Conservation (phyloP, 2,797 vertebrate species). For the Nothura maculosa region DNA sequence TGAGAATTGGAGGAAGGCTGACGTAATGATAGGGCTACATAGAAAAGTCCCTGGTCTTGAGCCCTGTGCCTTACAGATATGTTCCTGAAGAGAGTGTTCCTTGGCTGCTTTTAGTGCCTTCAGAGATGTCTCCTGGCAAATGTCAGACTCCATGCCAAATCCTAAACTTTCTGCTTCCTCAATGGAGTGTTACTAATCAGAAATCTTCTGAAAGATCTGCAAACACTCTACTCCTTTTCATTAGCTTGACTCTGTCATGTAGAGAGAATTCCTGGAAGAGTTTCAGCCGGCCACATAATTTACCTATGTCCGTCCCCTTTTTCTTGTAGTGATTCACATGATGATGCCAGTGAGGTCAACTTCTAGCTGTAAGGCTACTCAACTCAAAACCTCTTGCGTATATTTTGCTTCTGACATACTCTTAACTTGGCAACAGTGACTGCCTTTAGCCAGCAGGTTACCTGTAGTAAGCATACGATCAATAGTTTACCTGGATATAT, state of each 20-base stretch:
- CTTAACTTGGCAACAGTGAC: neutral
- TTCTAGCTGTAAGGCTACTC: neutral
- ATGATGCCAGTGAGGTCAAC: neutral
- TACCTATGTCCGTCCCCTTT: neutral
- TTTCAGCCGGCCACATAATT: neutral
- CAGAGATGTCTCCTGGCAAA: neutral
- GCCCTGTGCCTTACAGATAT: fast-evolving
- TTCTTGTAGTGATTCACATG: neutral
- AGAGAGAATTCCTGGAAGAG: neutral
- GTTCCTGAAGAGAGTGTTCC: neutral
- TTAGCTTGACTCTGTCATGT: neutral
- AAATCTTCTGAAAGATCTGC: neutral
- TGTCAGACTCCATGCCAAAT: neutral
- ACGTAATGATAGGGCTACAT: neutral
- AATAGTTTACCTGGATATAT: neutral
- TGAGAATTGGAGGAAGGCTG: neutral
- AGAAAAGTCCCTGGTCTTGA: neutral
- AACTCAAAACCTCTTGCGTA: neutral
- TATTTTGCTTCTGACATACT: neutral
- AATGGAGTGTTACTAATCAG: neutral
- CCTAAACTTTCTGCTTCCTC: neutral
- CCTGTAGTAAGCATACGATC: neutral
- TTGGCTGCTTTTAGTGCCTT: neutral
- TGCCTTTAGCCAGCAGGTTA: neutral
- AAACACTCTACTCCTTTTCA: neutral